Conservation (phyloP, 2,888 invertebrate species). For the Hydrotaea diabolus region DNA sequence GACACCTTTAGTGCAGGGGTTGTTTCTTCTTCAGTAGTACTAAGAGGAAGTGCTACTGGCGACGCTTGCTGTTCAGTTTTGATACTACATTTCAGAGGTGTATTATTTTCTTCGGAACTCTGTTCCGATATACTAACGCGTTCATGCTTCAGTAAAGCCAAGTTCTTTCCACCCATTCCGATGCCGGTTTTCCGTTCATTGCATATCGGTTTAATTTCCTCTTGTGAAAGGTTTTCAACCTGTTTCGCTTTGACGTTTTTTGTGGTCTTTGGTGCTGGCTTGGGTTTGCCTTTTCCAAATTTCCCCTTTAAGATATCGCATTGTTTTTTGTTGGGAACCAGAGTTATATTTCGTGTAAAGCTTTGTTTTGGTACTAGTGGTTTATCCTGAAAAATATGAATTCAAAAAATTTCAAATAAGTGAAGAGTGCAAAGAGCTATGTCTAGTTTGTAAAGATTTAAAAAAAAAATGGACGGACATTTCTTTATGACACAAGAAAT, state of each 20-base stretch:
- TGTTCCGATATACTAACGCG: slow-evolving; percentile 67
- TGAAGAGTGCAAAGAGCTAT: not conserved
- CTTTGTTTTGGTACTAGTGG: slow-evolving; percentile 67
- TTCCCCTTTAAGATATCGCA: slow-evolving; percentile 75
- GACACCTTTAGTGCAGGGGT: slow-evolving; percentile 48
- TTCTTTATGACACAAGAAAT: too few species aligned
- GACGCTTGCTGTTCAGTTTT: not conserved
- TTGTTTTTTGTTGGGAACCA: slow-evolving; percentile 78
- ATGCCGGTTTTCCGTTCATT: slow-evolving; percentile 65
- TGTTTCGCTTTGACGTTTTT: slow-evolving; percentile 25
- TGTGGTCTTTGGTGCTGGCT: slow-evolving; percentile 67
- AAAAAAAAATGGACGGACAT: too few species aligned
- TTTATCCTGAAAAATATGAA: slow-evolving; percentile 69
- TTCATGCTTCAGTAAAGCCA: slow-evolving; percentile 73
- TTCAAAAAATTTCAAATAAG: not conserved
- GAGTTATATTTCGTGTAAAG: slow-evolving; percentile 71
- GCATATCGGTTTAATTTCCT: slow-evolving; percentile 46
- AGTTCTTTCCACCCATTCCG: slow-evolving; percentile 73
- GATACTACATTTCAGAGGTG: slow-evolving; percentile 32
- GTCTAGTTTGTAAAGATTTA: too few species aligned
- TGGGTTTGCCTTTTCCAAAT: slow-evolving; percentile 72
- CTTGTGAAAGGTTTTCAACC: slow-evolving; percentile 9
- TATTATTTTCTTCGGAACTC: slow-evolving; percentile 50
- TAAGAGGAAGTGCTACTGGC: slow-evolving; percentile 26
- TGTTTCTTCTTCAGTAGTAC: slow-evolving; percentile 22